A percentile compares a stretch with the other conserved stretches of the same genome.
phyloP scores from a whole-genome alignment of 1,140 invertebrate species.

The Lanistes nyassanus region DNA sequence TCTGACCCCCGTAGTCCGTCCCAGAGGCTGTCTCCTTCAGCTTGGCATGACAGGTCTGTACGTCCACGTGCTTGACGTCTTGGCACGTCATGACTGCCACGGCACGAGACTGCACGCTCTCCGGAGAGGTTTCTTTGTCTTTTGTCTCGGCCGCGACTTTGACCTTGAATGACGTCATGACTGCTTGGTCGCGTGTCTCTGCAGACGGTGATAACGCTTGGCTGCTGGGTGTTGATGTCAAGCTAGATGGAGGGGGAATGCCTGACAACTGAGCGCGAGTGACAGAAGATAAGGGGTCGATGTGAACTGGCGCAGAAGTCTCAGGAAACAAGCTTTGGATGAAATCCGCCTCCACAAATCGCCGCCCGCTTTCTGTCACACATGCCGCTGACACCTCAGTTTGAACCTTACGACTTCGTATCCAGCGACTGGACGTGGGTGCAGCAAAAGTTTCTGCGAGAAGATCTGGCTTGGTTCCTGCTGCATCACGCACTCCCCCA shows the following conservation, averaged over 20 bases:
- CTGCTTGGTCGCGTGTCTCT: not conserved
- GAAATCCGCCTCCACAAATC: not conserved
- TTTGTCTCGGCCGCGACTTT: slow-evolving; percentile 6
- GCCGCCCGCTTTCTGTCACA: not conserved
- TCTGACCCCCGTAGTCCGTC: slow-evolving; percentile 49
- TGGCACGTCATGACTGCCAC: slow-evolving; percentile 31
- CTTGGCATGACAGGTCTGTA: slow-evolving; percentile 40
- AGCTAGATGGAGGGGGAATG: not conserved
- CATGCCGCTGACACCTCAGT: slow-evolving; percentile 44
- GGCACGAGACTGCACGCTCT: slow-evolving; percentile 4
- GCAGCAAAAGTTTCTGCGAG: slow-evolving; percentile 11
- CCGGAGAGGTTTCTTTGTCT: slow-evolving; percentile 28
- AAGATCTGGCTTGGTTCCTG: slow-evolving; percentile 24
- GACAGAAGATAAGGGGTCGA: not conserved
- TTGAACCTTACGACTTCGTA: slow-evolving; percentile 55
- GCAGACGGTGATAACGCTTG: no score
- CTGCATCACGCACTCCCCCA: not conserved
- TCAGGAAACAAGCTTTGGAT: not conserved
- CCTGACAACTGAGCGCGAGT: not conserved
- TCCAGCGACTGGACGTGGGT: slow-evolving; percentile 30
- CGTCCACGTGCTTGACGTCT: slow-evolving; percentile 29
- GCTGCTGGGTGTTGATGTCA: not conserved
- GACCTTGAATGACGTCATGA: slow-evolving; percentile 21
- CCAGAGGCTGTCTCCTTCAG: slow-evolving; percentile 31
- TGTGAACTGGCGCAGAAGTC: not conserved